phyloP scores from a whole-genome alignment of 2,888 invertebrate genomes.

The Pheosia tremula region DNA sequence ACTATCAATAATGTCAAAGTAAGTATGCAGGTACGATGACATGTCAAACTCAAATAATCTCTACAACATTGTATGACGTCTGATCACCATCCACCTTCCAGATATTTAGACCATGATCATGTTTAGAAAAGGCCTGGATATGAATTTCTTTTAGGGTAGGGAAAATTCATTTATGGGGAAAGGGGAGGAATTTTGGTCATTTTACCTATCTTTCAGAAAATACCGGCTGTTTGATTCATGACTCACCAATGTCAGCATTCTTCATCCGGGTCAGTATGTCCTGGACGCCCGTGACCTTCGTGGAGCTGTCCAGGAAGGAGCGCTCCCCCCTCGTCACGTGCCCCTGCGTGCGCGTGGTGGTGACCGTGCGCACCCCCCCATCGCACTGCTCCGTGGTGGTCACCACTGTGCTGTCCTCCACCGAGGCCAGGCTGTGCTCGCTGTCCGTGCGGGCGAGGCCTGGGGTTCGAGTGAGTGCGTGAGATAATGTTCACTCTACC shows the following conservation, averaged over 20 bases:
- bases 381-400: conserved; percentile 52
- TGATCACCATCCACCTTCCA: too few species aligned
- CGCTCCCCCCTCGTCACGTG: conserved; percentile 49
- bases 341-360: conserved; percentile 40
- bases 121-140: too few species aligned
- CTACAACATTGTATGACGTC: too few species aligned
- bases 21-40: too few species aligned
- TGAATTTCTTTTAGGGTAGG: too few species aligned
- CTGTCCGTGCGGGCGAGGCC: conserved; percentile 71
- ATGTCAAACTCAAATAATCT: too few species aligned
- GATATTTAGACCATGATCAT: too few species aligned
- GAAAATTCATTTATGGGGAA: too few species aligned
- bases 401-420: conserved; percentile 56
- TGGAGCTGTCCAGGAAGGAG: conserved; percentile 89
- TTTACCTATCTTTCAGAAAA: too few species aligned
- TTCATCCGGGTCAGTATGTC: conserved; percentile 92
- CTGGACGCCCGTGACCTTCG: conserved; percentile 89
- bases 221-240: not conserved
- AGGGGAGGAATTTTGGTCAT: too few species aligned
- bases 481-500: too few species aligned
- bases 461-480: conserved; percentile 20
- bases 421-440: conserved; percentile 71
- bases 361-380: conserved; percentile 52
- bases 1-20: too few species aligned
- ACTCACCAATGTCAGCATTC: conserved; percentile 88